Percentiles rank a stretch among this genome's conserved stretches.
phyloP scores from a whole-genome alignment of 2,797 vertebrate species.

The Helostoma temminkii region DNA sequence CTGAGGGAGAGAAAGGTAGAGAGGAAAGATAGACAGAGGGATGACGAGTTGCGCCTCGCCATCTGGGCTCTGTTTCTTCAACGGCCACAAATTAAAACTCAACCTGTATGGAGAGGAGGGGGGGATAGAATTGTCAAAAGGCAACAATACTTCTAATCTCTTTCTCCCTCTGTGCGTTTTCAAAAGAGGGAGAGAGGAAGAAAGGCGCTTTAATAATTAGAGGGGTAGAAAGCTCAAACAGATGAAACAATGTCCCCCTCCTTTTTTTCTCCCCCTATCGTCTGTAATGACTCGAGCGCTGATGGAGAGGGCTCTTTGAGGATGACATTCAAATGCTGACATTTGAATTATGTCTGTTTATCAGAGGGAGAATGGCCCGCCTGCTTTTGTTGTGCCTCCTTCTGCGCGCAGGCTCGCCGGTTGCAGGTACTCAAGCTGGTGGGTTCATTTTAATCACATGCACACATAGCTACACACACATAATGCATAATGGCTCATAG shows the following conservation, averaged over 20 bases:
- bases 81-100: slow-evolving; percentile 97
- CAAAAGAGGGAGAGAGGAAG: slow-evolving; percentile 90
- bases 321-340: slow-evolving; percentile 99
- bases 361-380: slow-evolving; percentile 78
- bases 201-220: slow-evolving; percentile 99
- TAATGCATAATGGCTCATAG: slow-evolving; percentile 57
- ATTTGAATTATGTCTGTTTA: slow-evolving; percentile 99
- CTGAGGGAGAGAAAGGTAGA: slow-evolving; percentile 69
- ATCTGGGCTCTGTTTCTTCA: slow-evolving; percentile 96
- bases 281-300: slow-evolving; percentile 94
- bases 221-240: slow-evolving; percentile 96
- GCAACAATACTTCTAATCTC: slow-evolving; percentile 99
- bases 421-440: slow-evolving; percentile 74
- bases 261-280: slow-evolving; percentile 90
- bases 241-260: slow-evolving; percentile 89
- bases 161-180: slow-evolving; percentile 94
- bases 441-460: slow-evolving; percentile 64
- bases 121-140: slow-evolving; percentile 91
- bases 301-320: slow-evolving; percentile 98
- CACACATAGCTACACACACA: slow-evolving; percentile 28
- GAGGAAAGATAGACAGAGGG: slow-evolving; percentile 60
- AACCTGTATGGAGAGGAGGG: slow-evolving; percentile 89
- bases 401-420: slow-evolving; percentile 41
- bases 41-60: slow-evolving; percentile 79
- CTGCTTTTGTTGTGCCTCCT: slow-evolving; percentile 83